A percentile compares a stretch with the other conserved stretches of the same genome.
phyloP scores from a whole-genome alignment of 2,113 vertebrate genomes.

The Urocitellus parryii region DNA sequence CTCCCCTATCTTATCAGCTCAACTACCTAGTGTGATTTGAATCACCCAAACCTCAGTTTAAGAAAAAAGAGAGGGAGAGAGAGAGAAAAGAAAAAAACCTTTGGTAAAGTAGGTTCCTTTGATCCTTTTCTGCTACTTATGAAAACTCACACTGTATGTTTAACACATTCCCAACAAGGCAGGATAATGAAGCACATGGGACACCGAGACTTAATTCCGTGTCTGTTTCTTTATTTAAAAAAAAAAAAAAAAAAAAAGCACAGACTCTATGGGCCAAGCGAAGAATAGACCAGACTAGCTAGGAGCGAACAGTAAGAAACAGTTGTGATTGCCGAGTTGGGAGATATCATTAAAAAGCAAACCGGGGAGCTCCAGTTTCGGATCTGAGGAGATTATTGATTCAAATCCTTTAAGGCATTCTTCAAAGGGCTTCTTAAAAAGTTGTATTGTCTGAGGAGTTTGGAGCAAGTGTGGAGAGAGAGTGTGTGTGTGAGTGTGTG shows the following conservation, averaged over 20 bases:
- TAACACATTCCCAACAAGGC: slow-evolving; percentile 77
- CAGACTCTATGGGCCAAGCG: neutral
- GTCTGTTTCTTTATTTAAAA: slow-evolving; percentile 80
- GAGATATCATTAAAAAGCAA: slow-evolving; percentile 79
- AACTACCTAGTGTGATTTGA: slow-evolving; percentile 81
- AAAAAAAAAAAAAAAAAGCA: neutral
- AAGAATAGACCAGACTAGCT: slow-evolving; percentile 58
- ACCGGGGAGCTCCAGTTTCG: slow-evolving; percentile 57
- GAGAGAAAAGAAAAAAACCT: slow-evolving; percentile 72
- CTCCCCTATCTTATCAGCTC: slow-evolving; percentile 80
- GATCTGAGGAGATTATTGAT: slow-evolving; percentile 74
- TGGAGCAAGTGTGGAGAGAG: neutral
- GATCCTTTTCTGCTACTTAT: slow-evolving; percentile 75
- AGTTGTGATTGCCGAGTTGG: slow-evolving; percentile 63
- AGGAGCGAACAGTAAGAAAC: slow-evolving; percentile 65
- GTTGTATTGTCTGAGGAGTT: slow-evolving; percentile 81
- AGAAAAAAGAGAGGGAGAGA: slow-evolving; percentile 28
- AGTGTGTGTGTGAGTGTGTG: neutral
- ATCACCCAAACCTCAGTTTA: slow-evolving; percentile 73
- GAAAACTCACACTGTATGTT: slow-evolving; percentile 77
- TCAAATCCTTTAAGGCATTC: slow-evolving; percentile 72
- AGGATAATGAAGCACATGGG: slow-evolving; percentile 77
- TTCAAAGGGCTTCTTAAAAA: slow-evolving; percentile 82
- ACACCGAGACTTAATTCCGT: slow-evolving; percentile 67
- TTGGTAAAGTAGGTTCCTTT: slow-evolving; percentile 67